Conservation (phyloP, 2,888 invertebrate genomes). For the Epinotia ramella region DNA sequence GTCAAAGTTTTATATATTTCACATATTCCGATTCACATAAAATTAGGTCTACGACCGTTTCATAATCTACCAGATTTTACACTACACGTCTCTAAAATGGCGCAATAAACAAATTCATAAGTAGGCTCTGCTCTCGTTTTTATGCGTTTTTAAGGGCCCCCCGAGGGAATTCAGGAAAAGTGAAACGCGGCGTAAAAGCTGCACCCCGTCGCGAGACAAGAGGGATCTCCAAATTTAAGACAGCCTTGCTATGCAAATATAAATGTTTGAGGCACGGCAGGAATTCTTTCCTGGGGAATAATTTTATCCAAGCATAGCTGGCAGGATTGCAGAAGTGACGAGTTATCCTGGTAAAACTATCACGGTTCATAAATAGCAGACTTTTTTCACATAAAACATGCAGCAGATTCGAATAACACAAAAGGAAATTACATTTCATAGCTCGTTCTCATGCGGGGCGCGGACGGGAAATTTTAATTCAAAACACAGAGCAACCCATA, state of each 20-base stretch:
- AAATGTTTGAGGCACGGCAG: slow-evolving; percentile 37
- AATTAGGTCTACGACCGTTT: slow-evolving; percentile 76
- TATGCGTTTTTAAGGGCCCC: slow-evolving; percentile 81
- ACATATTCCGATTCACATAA: slow-evolving; percentile 65
- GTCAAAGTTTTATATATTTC: slow-evolving; percentile 29
- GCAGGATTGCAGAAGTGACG: neutral
- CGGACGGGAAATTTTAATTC: slow-evolving; percentile 79
- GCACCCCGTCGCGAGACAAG: slow-evolving; percentile 70
- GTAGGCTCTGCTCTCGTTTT: slow-evolving; percentile 78
- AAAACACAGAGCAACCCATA: slow-evolving; percentile 82
- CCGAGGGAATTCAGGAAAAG: slow-evolving; percentile 72
- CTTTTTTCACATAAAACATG: neutral
- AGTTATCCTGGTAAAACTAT: slow-evolving; percentile 7
- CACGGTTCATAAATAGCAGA: neutral
- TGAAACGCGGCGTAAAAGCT: slow-evolving; percentile 80
- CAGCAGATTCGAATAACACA: slow-evolving; percentile 52
- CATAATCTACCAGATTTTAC: slow-evolving; percentile 65
- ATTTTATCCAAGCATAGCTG: slow-evolving; percentile 21
- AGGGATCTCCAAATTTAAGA: slow-evolving; percentile 54
- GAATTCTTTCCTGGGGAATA: slow-evolving; percentile 28
- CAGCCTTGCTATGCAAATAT: slow-evolving; percentile 43
- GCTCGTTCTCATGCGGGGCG: slow-evolving; percentile 68
- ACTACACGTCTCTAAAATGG: slow-evolving; percentile 68
- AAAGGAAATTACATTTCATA: slow-evolving; percentile 82
- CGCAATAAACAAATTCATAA: slow-evolving; percentile 85